Evolutionary conservation across 2,888 invertebrate genomes (phyloP).

Genomic region (Himalopsyche anomala): DNA sequence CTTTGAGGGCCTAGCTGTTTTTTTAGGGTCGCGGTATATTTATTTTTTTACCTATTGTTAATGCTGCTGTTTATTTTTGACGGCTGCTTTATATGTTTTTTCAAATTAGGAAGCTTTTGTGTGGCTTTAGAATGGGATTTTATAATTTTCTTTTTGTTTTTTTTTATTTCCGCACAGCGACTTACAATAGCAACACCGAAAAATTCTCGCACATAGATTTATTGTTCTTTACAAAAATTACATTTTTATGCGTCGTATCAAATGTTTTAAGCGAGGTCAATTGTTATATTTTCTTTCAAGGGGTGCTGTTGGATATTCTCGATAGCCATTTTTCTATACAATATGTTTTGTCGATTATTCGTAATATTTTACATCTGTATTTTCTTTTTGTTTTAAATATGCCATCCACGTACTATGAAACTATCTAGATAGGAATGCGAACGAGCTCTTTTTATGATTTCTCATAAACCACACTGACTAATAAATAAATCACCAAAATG

Average conservation of each 20-base stretch:
- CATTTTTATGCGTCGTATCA: not conserved
- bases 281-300: not conserved
- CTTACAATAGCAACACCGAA: not conserved
- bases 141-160: not conserved
- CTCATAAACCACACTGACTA: no score
- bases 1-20: not conserved
- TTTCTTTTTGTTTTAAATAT: no score
- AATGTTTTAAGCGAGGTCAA: not conserved
- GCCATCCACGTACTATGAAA: no score
- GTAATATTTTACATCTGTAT: no score
- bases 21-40: conserved; percentile 11
- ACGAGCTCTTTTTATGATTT: no score
- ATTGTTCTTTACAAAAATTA: not conserved
- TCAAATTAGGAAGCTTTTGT: conserved; percentile 11
- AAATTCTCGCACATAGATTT: not conserved
- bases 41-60: conserved; percentile 24
- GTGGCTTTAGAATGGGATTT: not conserved
- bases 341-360: no score
- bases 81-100: conserved; percentile 20
- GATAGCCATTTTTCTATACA: no score
- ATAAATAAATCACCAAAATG: no score
- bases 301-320: no score
- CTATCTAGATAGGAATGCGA: no score
- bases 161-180: not conserved
- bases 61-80: conserved; percentile 17